Evolutionary conservation across 2,113 vertebrate genomes (phyloP).

Genomic region (Sarotherodon lohbergeri): DNA sequence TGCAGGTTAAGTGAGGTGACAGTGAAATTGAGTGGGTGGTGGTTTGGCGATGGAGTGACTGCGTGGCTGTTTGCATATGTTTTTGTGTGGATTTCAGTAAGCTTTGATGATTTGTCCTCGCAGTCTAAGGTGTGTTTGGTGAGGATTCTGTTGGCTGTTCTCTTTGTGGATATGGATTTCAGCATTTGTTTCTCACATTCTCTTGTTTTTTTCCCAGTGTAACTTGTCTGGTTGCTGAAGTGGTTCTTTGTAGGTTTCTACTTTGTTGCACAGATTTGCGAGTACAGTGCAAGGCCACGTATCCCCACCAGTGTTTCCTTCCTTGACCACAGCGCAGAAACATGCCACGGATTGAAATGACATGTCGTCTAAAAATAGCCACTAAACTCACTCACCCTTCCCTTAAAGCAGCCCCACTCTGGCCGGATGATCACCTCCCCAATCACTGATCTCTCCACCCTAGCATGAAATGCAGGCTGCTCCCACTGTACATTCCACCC

Average conservation of each 20-base stretch:
- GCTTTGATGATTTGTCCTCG: neutral
- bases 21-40: neutral
- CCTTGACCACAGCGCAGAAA: conserved; percentile 8
- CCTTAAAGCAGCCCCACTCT: conserved; percentile 19
- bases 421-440: conserved; percentile 33
- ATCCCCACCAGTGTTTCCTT: neutral
- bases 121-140: neutral
- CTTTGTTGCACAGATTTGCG: neutral
- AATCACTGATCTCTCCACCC: conserved; percentile 49
- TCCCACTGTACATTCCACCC: conserved; percentile 65
- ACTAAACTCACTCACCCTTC: conserved; percentile 55
- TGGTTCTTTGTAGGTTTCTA: neutral
- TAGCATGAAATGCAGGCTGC: conserved; percentile 61
- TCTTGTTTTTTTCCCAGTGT: neutral
- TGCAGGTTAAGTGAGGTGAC: conserved; percentile 28
- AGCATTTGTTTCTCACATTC: neutral
- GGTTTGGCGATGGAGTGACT: neutral
- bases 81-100: neutral
- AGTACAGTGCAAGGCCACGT: neutral
- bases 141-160: neutral
- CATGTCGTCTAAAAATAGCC: conserved; percentile 66
- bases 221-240: neutral
- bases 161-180: neutral
- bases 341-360: conserved; percentile 38
- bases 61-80: conserved; percentile 8